A percentile compares a stretch with the other conserved stretches of the same genome.
phyloP scores from a whole-genome alignment of 2,113 vertebrate genomes.

The Sinocyclocheilus maitianheensis region DNA sequence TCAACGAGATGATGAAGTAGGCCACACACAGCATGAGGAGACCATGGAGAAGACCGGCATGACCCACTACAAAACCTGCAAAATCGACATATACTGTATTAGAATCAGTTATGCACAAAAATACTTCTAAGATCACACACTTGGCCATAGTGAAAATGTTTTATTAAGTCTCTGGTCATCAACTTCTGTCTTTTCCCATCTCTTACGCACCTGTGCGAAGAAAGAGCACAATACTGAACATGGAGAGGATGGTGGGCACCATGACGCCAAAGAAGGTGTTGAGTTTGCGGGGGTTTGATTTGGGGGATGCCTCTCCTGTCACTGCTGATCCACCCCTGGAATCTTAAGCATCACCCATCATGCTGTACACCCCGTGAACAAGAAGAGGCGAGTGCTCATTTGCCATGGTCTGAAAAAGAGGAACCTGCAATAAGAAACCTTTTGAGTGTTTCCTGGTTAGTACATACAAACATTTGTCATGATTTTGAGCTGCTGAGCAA shows the following conservation, averaged over 20 bases:
- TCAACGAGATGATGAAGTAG: constrained; percentile 86
- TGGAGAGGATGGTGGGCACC: constrained; percentile 90
- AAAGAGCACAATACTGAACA: constrained; percentile 92
- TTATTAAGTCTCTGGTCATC: neutral
- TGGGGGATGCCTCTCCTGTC: constrained; percentile 36
- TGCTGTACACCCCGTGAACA: constrained; percentile 75
- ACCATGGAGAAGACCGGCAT: constrained; percentile 87
- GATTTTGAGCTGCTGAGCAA: neutral
- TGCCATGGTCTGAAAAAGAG: constrained; percentile 73
- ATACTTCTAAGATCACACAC: neutral
- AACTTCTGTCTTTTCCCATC: neutral
- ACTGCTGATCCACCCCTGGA: constrained; percentile 50
- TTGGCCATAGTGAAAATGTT: neutral
- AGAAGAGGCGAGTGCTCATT: constrained; percentile 84
- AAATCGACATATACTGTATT: constrained; percentile 33
- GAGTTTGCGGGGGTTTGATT: constrained; percentile 73
- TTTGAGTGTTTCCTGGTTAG: constrained; percentile 7
- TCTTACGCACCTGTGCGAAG: constrained; percentile 81
- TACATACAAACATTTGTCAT: neutral
- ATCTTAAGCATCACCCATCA: constrained; percentile 48
- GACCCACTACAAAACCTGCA: constrained; percentile 88
- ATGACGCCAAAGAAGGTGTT: constrained; percentile 91
- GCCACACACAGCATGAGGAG: constrained; percentile 86
- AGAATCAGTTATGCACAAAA: constrained; percentile 7
- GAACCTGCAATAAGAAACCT: constrained; percentile 2